Base-by-base conservation (phyloP, 2,113 vertebrate species). In the Tinamus guttatus region DNA sequence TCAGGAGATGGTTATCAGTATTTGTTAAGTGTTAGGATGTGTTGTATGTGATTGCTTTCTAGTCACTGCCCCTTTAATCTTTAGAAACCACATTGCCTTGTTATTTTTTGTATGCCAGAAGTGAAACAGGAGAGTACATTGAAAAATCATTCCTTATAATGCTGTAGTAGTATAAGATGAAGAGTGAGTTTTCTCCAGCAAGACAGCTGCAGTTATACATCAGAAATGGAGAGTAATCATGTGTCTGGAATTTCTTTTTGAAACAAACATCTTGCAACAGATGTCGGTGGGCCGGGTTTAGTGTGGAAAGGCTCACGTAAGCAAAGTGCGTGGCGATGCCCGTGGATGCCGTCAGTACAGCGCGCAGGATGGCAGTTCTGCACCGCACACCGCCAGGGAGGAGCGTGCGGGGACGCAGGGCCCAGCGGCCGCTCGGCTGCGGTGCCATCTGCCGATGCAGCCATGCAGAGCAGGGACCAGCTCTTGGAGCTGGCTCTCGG, bases 361-460 rank as follows among this genome's bases (percentile, higher is more conserved):
- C 73, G 79, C 34, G n/a, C 38, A 47, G 28, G 43, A 58, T 71
- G 34, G 63, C 19, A 41, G 63, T 28, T 0, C 38, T 40, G 68
- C 52, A 15, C 64, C 60, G 2, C 13, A 6, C 34, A 32, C 34
- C 32, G 19, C 2, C 0, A 64, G 58, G 47, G 28, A 25, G 45
- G 14, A 27, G 13, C 5, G 10, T 36, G 38, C 28, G 2, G 36
- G 0, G 9, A 49, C 30, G 20, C 19, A 0, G 6, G 56, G 69
- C 32, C 7, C 21, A 63, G 7, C 38, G 52, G 36, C 79, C 9
- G 5, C 22, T 12, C 40, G 84, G 10, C 45, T 76, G 19, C 79
- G 54, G 7, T 89, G 93, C 97, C 98, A 96, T 81, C 98, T 98
- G 81, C 95, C 95, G 98, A 95, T 38, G 5, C 3, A 0, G 12